Percentiles rank a stretch among this genome's conserved stretches.
These are phyloP conservation scores for Brienomyrus brachyistius DNA, from an alignment of 2,113 vertebrate species.

Conservation along the genomic window DNA sequence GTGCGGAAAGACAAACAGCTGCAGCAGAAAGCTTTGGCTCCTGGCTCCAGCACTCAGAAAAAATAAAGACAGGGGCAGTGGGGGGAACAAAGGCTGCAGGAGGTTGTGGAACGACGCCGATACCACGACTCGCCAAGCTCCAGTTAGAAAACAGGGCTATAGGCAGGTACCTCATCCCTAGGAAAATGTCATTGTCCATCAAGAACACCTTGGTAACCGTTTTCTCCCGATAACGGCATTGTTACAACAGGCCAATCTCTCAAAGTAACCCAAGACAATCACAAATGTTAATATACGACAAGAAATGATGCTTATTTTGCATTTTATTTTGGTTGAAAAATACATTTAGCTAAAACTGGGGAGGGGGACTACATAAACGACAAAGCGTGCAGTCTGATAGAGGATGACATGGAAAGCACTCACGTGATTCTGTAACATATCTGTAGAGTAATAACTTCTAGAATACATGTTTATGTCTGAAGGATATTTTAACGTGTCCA, in stretches of 20 bases:
- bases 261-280: not conserved
- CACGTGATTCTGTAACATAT: not conserved
- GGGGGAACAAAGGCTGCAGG: not conserved
- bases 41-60: constrained; percentile 16
- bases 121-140: not conserved
- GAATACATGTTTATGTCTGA: not conserved
- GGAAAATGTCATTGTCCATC: not conserved
- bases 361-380: not conserved
- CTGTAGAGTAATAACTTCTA: not conserved
- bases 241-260: not conserved
- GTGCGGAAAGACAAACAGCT: constrained; percentile 53
- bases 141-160: not conserved
- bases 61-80: not conserved
- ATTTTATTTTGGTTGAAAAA: not conserved
- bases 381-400: not conserved
- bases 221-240: not conserved
- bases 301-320: not conserved
- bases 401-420: not conserved
- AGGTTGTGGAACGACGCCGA: not conserved
- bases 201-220: not conserved
- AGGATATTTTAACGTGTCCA: not conserved
- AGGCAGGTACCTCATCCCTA: not conserved
- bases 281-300: not conserved
- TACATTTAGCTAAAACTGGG: not conserved
- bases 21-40: constrained; percentile 2